Conservation (phyloP, 2,113 vertebrate genomes). For the Erythrolamprus reginae region DNA sequence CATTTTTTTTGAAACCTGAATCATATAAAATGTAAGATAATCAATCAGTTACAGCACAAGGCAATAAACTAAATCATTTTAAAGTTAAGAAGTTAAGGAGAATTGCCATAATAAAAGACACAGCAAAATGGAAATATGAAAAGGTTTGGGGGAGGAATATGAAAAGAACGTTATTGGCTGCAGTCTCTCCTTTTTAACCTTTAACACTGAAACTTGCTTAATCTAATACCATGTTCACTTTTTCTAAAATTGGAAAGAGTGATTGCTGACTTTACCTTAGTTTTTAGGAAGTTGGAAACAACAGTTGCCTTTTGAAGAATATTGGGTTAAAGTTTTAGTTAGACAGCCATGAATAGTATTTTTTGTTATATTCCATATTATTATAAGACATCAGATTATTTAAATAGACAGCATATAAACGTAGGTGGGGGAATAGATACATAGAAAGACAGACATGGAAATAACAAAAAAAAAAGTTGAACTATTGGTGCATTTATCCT, state of each 20-base stretch:
- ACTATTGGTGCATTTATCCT: neutral
- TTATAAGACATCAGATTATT: neutral
- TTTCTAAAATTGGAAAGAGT: neutral
- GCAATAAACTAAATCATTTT: neutral
- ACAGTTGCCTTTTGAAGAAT: neutral
- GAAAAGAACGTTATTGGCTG: neutral
- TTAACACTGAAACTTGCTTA: neutral
- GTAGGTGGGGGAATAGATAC: neutral
- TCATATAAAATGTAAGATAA: neutral
- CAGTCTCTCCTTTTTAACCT: neutral
- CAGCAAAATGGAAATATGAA: neutral
- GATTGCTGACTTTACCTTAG: neutral
- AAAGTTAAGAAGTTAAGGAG: neutral
- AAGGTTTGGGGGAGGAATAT: neutral
- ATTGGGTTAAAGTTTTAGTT: neutral
- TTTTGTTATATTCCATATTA: neutral
- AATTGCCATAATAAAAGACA: neutral
- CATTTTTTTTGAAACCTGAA: neutral
- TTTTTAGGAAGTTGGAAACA: neutral
- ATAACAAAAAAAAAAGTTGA: neutral
- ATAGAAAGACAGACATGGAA: neutral
- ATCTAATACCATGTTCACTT: neutral
- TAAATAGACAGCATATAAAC: neutral
- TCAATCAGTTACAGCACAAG: neutral
- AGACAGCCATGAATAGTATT: neutral